Conservation (phyloP, 2,797 vertebrate species). For the Girardinus metallicus region DNA sequence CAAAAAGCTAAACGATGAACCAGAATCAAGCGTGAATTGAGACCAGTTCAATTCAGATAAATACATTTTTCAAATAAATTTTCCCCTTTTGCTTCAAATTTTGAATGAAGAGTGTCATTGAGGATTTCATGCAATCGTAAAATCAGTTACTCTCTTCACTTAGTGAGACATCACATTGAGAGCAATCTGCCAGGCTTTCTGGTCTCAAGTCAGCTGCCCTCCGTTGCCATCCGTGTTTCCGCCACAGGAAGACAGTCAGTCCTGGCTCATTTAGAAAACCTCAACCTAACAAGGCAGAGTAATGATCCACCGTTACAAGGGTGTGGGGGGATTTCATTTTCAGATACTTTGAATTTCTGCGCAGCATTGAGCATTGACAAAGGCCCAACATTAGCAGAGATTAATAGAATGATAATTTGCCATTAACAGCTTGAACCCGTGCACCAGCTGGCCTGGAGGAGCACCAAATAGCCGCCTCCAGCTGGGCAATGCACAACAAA, state of each 20-base stretch:
- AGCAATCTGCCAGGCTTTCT: constrained; percentile 4
- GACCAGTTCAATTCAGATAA: background rate
- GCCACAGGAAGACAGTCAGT: background rate
- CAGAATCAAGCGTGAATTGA: background rate
- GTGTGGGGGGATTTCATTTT: background rate
- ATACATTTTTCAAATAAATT: background rate
- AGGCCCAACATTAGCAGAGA: constrained; percentile 38
- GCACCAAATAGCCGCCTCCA: constrained; percentile 51
- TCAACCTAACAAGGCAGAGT: background rate
- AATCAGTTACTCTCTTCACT: background rate
- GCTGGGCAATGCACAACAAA: constrained; percentile 44
- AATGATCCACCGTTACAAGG: background rate
- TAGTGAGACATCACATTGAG: constrained; percentile 1
- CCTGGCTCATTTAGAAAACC: background rate
- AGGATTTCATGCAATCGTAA: background rate
- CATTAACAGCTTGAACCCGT: constrained; percentile 56
- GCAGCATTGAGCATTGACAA: constrained; percentile 24
- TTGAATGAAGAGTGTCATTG: background rate
- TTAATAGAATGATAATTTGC: constrained; percentile 59
- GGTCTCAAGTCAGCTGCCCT: constrained; percentile 2
- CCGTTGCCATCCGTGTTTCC: background rate
- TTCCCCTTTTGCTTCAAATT: background rate
- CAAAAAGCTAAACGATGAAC: background rate
- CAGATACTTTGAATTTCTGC: background rate
- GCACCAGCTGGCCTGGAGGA: constrained; percentile 62